Evolutionary conservation across 2,113 vertebrate genomes (phyloP).

Genomic region (Hydrochoerus hydrochaeris): DNA sequence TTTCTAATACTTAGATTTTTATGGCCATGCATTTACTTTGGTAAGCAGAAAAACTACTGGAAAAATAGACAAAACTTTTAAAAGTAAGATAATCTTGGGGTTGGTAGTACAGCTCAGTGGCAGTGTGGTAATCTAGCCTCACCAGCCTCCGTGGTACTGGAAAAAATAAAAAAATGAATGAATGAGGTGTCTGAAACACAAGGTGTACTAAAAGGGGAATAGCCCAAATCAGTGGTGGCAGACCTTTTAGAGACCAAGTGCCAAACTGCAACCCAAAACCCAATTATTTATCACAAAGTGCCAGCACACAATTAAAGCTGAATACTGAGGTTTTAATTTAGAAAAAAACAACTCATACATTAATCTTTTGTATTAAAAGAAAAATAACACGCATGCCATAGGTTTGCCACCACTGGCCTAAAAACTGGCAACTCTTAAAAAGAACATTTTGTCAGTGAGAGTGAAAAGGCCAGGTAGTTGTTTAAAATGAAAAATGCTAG

Average conservation of each 20-base stretch:
- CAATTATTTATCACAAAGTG: background rate
- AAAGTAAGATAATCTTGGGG: background rate
- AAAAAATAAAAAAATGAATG: background rate
- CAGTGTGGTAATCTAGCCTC: background rate
- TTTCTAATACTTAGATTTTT: conserved; percentile 28
- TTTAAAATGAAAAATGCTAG: conserved; percentile 17
- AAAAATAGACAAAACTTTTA: background rate
- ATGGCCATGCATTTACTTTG: background rate
- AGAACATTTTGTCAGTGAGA: background rate
- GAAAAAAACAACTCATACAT: background rate
- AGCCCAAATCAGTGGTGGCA: background rate
- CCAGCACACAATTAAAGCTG: background rate
- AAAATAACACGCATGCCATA: background rate
- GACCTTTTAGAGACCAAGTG: background rate
- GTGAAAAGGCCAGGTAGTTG: background rate
- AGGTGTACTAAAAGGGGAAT: background rate
- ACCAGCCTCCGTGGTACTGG: background rate
- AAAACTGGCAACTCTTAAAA: background rate
- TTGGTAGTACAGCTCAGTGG: background rate
- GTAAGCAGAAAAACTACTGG: background rate
- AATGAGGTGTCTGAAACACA: background rate
- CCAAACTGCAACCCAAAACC: background rate
- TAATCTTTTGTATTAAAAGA: background rate
- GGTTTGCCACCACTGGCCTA: background rate
- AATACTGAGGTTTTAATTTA: background rate